Evolutionary conservation across 2,888 invertebrate genomes (phyloP).

Genomic region (Pegoplata infirma): DNA sequence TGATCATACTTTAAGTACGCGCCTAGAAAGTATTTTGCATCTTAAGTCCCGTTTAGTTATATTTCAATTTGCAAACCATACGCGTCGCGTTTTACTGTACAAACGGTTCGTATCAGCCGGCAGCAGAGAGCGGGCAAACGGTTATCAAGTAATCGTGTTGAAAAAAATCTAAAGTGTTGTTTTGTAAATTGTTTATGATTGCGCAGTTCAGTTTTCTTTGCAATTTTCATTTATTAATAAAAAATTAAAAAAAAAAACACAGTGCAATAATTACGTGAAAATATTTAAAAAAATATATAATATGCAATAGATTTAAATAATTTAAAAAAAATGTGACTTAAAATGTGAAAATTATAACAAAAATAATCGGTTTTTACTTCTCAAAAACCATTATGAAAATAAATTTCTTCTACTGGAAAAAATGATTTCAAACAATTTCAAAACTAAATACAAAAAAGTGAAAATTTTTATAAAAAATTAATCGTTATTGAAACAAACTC

Average conservation of each 20-base stretch:
- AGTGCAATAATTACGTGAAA: background rate
- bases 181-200: constrained; percentile 17
- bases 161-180: background rate
- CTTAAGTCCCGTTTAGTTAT: constrained; percentile 62
- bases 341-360: background rate
- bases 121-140: background rate
- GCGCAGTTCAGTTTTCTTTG: no score
- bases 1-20: constrained; percentile 58
- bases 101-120: background rate
- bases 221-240: background rate
- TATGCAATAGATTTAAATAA: background rate
- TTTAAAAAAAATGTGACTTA: no score
- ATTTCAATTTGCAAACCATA: constrained; percentile 63
- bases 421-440: background rate
- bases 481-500: background rate
- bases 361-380: background rate
- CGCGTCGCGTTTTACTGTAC: constrained; percentile 41
- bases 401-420: no score
- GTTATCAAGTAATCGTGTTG: background rate
- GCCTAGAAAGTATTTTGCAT: constrained; percentile 62
- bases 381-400: background rate
- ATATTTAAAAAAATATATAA: background rate
- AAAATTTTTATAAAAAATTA: background rate
- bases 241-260: background rate
- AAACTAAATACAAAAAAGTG: background rate